A percentile compares a stretch with the other conserved stretches of the same genome.
phyloP scores from a whole-genome alignment of 35 echinoderm and acorn worm genomes.

The Apostichopus parvimensis region DNA sequence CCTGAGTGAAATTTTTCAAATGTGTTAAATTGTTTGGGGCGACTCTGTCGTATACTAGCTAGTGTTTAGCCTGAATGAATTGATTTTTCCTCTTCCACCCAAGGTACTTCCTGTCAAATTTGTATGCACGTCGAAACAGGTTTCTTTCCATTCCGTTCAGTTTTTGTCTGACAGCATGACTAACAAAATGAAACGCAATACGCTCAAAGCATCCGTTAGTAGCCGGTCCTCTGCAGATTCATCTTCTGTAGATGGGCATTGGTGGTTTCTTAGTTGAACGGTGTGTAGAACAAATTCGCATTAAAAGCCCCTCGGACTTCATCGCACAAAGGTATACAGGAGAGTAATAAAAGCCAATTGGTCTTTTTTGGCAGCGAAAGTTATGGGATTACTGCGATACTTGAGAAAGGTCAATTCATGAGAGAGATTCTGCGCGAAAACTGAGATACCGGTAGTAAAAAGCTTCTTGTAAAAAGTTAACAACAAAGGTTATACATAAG shows the following conservation, averaged over 20 bases:
- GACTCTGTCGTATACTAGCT: not conserved
- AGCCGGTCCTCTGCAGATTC: not conserved
- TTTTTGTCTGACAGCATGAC: constrained; percentile 7
- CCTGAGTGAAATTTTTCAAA: constrained; percentile 10
- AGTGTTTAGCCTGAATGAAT: constrained; percentile 12
- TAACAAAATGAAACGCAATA: constrained; percentile 20
- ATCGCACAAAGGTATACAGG: not conserved
- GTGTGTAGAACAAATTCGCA: not conserved
- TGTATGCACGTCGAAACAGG: not conserved
- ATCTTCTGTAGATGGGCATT: constrained; percentile 16
- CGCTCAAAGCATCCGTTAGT: constrained; percentile 16
- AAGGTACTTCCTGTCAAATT: constrained; percentile 20
- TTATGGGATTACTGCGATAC: constrained; percentile 28
- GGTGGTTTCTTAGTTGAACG: not conserved
- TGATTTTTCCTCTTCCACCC: not conserved
- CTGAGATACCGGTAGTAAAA: not conserved
- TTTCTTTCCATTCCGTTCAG: not conserved
- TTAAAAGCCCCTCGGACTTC: constrained; percentile 11
- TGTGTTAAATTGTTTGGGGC: constrained; percentile 8
- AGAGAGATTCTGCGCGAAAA: not conserved
- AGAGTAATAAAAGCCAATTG: constrained; percentile 27
- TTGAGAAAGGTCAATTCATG: constrained; percentile 11
- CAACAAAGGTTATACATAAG: not conserved
- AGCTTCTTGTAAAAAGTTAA: not conserved
- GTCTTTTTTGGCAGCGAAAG: constrained; percentile 21